These are phyloP conservation scores for Nasua narica DNA, from an alignment of 2,797 vertebrate species.

Conservation along the genomic window DNA sequence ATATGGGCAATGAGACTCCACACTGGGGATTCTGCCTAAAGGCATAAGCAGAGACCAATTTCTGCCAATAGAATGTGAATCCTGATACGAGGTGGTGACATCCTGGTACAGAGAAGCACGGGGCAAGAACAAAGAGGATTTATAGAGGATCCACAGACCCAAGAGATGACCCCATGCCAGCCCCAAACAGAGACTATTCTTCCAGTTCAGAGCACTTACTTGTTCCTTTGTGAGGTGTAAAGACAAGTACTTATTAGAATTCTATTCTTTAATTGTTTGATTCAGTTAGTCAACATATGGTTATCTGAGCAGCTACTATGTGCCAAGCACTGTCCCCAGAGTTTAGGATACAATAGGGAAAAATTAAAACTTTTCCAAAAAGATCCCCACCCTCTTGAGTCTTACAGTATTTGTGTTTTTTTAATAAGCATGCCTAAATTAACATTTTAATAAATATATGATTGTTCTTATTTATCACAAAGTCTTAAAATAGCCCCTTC, in stretches of 20 bases:
- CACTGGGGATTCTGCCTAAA: not conserved
- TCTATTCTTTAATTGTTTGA: not conserved
- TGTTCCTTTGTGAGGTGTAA: constrained; percentile 9
- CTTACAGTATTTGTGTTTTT: not conserved
- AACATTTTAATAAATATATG: not conserved
- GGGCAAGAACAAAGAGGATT: constrained; percentile 52
- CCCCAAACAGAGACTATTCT: constrained; percentile 46
- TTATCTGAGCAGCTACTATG: not conserved
- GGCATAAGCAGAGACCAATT: not conserved
- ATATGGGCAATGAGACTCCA: not conserved
- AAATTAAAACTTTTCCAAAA: not conserved
- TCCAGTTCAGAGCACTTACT: not conserved
- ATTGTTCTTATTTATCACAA: not conserved
- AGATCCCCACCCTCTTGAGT: not conserved
- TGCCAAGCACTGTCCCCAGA: not conserved
- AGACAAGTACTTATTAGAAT: not conserved
- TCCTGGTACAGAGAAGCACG: constrained; percentile 29
- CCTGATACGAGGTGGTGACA: not conserved
- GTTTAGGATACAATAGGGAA: not conserved
- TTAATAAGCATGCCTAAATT: not conserved
- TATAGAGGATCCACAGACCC: not conserved
- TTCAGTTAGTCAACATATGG: not conserved
- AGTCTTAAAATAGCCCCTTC: not conserved
- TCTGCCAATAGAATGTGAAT: not conserved
- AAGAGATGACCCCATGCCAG: not conserved